Base-by-base conservation (phyloP, 2,888 invertebrate genomes). In the Caenorhabditis sp. region DNA sequence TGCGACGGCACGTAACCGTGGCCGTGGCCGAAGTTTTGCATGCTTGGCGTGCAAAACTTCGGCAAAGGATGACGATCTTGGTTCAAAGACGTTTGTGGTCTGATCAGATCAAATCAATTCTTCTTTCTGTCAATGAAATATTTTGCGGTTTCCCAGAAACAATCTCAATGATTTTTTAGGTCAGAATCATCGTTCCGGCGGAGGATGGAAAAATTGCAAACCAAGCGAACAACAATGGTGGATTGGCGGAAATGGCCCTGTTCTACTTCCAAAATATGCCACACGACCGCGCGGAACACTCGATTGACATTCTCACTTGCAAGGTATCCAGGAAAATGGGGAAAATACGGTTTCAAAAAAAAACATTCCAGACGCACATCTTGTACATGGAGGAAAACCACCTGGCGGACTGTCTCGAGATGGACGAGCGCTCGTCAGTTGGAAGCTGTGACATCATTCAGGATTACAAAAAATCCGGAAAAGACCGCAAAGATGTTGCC, bases 391-490 rank as follows among this genome's bases (percentile, higher is more conserved):
- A 90, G 65, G 87, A 87, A 53, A 87, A 87, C 51, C 82, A 80
- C 26, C 78, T 91, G 56, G 89, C 89, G 18, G 91, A 91, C 69
- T 90, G 89, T 51, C 72, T 84, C 44, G 88, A 91, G 20, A 84
- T 90, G 86, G 89, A 90, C 69, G 90, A 91, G 44, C 76, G 84
- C 18, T 84, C 83, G n/a, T 86, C 87, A 3, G 88, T 91, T 18
- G 91, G 89, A 22, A 85, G 87, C 35, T 90, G 88, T 62, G 91
- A 91, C 55, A 83, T 89, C 28, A 89, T 91, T 44, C 88, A 88
- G 60, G 91, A 91, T 78, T 91, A 91, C 84, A 90, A 89, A 24
- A 85, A 83, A 28, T 83, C 83, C 24, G 84, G 81, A 40, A 84
- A 82, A 15, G 82, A 82, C 44, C 56, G 69, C 18, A 85, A 84